Percentiles rank a stretch among this genome's conserved stretches.
Evolutionary conservation across 1,140 invertebrate genomes (phyloP).

Genomic region (Pectinophora gossypiella): DNA sequence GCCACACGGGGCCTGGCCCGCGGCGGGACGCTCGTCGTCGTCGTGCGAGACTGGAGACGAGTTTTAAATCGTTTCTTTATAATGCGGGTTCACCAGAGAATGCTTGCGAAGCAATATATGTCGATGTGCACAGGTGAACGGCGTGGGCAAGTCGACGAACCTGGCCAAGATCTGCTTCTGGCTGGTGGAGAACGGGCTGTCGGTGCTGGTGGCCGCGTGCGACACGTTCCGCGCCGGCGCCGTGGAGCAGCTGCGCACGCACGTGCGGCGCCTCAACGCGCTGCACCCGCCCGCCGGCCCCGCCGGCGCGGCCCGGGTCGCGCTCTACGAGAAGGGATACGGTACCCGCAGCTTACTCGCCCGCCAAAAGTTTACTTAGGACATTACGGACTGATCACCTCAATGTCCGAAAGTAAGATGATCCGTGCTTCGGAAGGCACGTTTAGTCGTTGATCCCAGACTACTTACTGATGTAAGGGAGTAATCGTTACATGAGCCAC

Average conservation of each 20-base stretch:
- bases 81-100: too few species aligned
- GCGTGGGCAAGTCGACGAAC: conserved; percentile 99
- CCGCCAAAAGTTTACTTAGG: too few species aligned
- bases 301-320: conserved; percentile 86
- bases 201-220: conserved; percentile 98
- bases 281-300: conserved; percentile 90
- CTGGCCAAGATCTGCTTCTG: conserved; percentile 99
- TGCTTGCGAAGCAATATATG: neutral
- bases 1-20: neutral
- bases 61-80: too few species aligned
- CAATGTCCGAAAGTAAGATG: too few species aligned
- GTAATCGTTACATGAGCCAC: too few species aligned
- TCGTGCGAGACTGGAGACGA: too few species aligned
- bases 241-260: conserved; percentile 98
- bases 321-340: conserved; percentile 98
- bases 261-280: conserved; percentile 95
- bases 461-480: too few species aligned
- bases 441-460: too few species aligned
- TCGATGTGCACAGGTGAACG: conserved; percentile 81
- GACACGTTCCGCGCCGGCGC: conserved; percentile 99
- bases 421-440: too few species aligned
- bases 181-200: conserved; percentile 98
- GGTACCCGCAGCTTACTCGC: too few species aligned
- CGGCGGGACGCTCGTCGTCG: too few species aligned
- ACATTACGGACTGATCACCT: too few species aligned